Conservation (phyloP, 1,140 invertebrate species). For the Contarinia nasturtii region DNA sequence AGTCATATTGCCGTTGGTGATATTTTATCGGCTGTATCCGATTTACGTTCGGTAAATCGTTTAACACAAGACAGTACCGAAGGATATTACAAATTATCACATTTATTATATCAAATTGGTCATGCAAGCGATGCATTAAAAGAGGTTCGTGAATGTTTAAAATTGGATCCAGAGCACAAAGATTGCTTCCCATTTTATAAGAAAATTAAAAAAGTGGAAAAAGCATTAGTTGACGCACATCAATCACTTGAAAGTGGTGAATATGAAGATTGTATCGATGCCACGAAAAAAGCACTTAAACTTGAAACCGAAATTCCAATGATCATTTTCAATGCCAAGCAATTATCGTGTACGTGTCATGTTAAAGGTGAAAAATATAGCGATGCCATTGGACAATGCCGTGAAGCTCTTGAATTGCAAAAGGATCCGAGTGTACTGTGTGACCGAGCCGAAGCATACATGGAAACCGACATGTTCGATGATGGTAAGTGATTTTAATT, state of each 20-base stretch:
- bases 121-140: constrained; percentile 79
- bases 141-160: constrained; percentile 92
- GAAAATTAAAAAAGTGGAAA: constrained; percentile 89
- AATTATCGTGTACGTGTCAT: constrained; percentile 55
- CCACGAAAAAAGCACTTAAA: constrained; percentile 44
- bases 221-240: constrained; percentile 57
- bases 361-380: constrained; percentile 44
- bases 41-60: constrained; percentile 78
- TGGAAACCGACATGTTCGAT: constrained; percentile 79
- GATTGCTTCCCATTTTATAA: constrained; percentile 93
- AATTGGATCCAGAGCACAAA: constrained; percentile 95
- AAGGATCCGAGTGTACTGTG: constrained; percentile 64
- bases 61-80: constrained; percentile 79
- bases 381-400: constrained; percentile 55
- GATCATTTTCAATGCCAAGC: constrained; percentile 54
- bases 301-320: constrained; percentile 47
- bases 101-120: constrained; percentile 74
- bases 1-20: constrained; percentile 65
- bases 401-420: constrained; percentile 56
- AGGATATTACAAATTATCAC: constrained; percentile 67
- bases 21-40: constrained; percentile 68
- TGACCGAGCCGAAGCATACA: constrained; percentile 82
- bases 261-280: constrained; percentile 54
- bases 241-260: constrained; percentile 44
- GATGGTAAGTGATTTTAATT: constrained; percentile 42